Base-by-base conservation (phyloP, 2,113 vertebrate species). In the Gavialis gangeticus region DNA sequence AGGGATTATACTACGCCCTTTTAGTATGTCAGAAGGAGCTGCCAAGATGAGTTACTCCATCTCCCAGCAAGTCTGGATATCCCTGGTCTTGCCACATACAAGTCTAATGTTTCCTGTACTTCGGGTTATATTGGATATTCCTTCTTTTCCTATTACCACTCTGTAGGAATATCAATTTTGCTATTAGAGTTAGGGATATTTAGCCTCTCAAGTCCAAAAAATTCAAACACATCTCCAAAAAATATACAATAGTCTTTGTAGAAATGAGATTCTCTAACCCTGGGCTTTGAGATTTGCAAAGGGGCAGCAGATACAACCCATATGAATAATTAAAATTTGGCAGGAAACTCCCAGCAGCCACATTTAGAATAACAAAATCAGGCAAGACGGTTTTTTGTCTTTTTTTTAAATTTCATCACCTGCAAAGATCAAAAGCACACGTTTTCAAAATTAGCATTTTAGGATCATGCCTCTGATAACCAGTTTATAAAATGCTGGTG, bases 391-490 rank as follows among this genome's bases (percentile, higher is more conserved):
- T 94, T 96, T 88, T 93, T 96, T 96, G 78, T 90, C 46, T 46
- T 46, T 46, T 46, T 46, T 96, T 96, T 93, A 94, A 82, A 75
- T 92, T 27, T 86, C 46, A 12, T 19, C 93, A 69, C 78, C 94
- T 86, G 54, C 75, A 86, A 37, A 81, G 94, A 97, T 96, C 81
- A 94, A 97, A 94, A 73, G 37, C 87, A 25, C 94, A 46, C 71
- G 66, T 80, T 76, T 84, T 76, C 94, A 97, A 95, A 88, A 92
- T 93, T 95, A 93, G 92, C 82, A 75, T 94, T 96, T 96, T 93
- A 87, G 84, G 21, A 88, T 37, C 84, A 89, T 18, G 80, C 28
- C 87, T 96, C 97, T 94, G 92, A 91, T 89, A 95, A 89, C 80
- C 79, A 93, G 81, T 91, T 66, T 94, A 84, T 93, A 89, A 90